phyloP scores from a whole-genome alignment of 2,797 vertebrate species.

The Bradypodion pumilum region DNA sequence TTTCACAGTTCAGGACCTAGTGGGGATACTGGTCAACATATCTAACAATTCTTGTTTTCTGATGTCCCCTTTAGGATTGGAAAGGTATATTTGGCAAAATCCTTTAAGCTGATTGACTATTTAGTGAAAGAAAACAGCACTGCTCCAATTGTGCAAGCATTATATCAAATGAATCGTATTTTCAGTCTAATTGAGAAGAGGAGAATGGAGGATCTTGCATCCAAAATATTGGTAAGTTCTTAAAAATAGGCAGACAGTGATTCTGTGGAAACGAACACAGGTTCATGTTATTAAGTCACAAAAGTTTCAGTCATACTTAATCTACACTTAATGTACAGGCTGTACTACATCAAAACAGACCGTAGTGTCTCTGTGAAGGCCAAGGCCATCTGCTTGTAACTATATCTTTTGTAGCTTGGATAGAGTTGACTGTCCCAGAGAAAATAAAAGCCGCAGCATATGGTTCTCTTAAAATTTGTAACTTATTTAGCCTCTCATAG shows the following conservation, averaged over 20 bases:
- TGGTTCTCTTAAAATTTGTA: background rate
- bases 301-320: too few relatives aligned
- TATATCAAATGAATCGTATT: slow-evolving; percentile 83
- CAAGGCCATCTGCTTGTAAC: background rate
- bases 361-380: background rate
- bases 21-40: background rate
- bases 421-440: background rate
- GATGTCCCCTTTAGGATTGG: slow-evolving; percentile 78
- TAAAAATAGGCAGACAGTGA: background rate
- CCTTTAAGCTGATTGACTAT: slow-evolving; percentile 83
- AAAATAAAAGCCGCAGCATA: background rate
- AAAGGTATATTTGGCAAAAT: slow-evolving; percentile 80
- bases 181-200: slow-evolving; percentile 86
- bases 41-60: slow-evolving; percentile 42
- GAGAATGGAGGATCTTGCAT: slow-evolving; percentile 71
- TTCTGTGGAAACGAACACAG: background rate
- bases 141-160: slow-evolving; percentile 84
- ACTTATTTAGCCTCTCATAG: background rate
- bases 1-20: background rate
- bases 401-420: background rate
- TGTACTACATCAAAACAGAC: background rate
- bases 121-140: slow-evolving; percentile 81
- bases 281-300: background rate
- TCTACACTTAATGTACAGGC: background rate
- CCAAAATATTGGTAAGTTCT: slow-evolving; percentile 81